Base-by-base conservation (phyloP, 2,797 vertebrate genomes). In the Momotus momota region DNA sequence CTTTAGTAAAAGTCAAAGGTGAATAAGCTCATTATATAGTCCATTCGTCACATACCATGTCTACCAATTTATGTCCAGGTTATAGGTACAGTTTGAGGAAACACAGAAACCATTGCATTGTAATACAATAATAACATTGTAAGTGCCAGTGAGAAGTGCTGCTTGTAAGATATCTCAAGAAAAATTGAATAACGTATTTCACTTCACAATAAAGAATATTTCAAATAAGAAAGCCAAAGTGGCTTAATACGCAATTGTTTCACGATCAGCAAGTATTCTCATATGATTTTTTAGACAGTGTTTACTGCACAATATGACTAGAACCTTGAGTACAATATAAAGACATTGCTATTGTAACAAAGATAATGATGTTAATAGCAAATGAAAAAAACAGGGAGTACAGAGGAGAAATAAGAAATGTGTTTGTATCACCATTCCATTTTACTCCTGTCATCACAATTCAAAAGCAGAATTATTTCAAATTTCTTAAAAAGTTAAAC, bases 241-340 rank as follows among this genome's bases (percentile, higher is more conserved):
- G 52, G 17, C 69, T 88, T 72, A 93, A 35, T 33, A 38, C 25
- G 60, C 69, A 69, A 85, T 90, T 83, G 83, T 87, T 95, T 57
- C 51, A 73, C 23, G 88, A 85, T 58, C 88, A 83, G 69, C n/a
- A 92, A 81, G 86, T 52, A 91, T 88, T 40, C 49, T 92, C 88
- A 40, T 26, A 48, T 74, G 48, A n/a, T 77, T 95, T 94, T 69
- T 73, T 60, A 81, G 64, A 46, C 41, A 55, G 46, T 72, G 65
- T 90, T 95, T 94, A 86, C 75, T 69, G 49, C 41, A 78, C 72
- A 81, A 45, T 54, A 81, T 6, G 22, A 90, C 52, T 43, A 81
- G 54, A 43, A 88, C 93, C 93, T 74, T 40, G 91, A 91, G 91
- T 33, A 33, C 77, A 81, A 83, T 88, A 94, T 55, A 74, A 74